Base-by-base conservation (phyloP, 2,113 vertebrate genomes). In the Cephalopterus ornatus region DNA sequence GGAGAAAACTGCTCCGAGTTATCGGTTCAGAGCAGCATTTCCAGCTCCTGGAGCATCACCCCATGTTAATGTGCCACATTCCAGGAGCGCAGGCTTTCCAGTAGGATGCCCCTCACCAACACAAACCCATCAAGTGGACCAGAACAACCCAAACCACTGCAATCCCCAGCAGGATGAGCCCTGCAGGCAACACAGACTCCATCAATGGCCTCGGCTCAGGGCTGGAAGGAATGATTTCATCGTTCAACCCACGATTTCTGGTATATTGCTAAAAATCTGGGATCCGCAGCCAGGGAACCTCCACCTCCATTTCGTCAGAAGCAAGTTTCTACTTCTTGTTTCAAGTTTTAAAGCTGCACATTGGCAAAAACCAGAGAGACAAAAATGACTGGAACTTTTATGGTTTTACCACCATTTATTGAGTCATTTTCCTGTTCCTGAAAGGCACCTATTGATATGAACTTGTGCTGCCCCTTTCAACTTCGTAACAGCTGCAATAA, bases 331-430 rank as follows among this genome's bases (percentile, higher is more conserved):
- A 47, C 26, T 41, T 46, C 71, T 72, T 4, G 6, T 8, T 20
- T 62, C 9, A 41, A 83, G 11, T 14, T 14, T n/a, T 37, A 42
- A 73, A 83, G 49, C 41, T 10, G 26, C 67, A 41, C 11, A 0
- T 6, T 4, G 7, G 13, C 76, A 42, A 74, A 85, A 74, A 6
- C 3, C 2, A 7, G 74, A 17, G 1, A 19, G 28, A 22, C 2
- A 5, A 41, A 41, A 85, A 6, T 0, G 0, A 20, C 10, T 37
- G 7, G 10, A 47, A 23, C 8, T 21, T 37, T 0, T 0, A 0
- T 14, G 26, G 26, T 27, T 65, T 67, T 23, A 37, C 11, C 33
- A 33, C 6, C 23, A 35, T 63, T 70, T n/a, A 68, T 63, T 9
- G 42, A 76, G 37, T 42, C n/a, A 4, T 39, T 62, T 52, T 42